Evolutionary conservation across 2,113 vertebrate species (phyloP).

Genomic region (Oophaga pumilio): DNA sequence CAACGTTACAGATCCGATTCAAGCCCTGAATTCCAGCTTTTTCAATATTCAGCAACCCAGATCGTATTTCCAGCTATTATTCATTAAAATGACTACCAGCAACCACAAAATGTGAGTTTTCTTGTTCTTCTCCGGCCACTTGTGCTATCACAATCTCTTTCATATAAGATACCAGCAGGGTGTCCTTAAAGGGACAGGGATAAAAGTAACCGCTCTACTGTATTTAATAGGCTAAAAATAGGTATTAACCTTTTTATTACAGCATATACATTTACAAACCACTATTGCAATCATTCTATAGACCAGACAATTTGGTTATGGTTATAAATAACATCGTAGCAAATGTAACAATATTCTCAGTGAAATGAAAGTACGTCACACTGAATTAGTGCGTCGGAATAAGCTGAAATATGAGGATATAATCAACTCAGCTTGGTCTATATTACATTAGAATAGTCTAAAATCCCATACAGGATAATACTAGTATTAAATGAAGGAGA

Average conservation of each 20-base stretch:
- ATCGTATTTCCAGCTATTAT: not conserved
- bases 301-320: not conserved
- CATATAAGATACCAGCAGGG: slow-evolving; percentile 12
- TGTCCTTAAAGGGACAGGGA: slow-evolving; percentile 35
- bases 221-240: slow-evolving; percentile 39
- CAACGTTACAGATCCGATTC: not conserved
- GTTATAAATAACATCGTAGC: not conserved
- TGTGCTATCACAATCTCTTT: slow-evolving; percentile 19
- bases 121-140: not conserved
- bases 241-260: not conserved
- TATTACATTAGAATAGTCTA: not conserved
- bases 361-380: not conserved
- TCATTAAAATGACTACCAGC: not conserved
- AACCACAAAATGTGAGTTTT: not conserved
- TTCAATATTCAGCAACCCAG: not conserved
- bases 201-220: not conserved
- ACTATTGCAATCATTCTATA: not conserved
- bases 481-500: not conserved
- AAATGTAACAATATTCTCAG: not conserved
- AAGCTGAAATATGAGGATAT: not conserved
- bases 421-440: not conserved
- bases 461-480: not conserved
- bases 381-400: not conserved
- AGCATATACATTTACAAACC: not conserved
- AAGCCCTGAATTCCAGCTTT: not conserved